Evolutionary conservation across 2,888 invertebrate species (phyloP).

Genomic region (Horisme vitalbata): DNA sequence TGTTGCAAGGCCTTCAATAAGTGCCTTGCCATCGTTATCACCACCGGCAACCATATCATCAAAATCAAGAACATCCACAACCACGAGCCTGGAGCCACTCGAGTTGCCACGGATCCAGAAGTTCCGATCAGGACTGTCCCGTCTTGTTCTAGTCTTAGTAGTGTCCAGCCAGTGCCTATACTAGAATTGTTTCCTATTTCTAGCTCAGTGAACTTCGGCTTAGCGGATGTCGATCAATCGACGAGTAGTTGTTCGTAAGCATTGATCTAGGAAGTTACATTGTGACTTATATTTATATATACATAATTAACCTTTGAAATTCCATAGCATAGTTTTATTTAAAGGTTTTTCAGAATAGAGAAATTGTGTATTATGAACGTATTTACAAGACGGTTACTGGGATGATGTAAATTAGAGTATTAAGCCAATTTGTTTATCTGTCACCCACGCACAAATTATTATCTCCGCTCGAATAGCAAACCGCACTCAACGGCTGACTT

Average conservation of each 20-base stretch:
- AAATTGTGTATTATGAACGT: no score
- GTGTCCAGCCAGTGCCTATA: conserved; percentile 22
- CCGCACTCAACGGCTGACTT: no score
- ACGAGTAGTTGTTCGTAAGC: background rate
- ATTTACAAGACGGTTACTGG: no score
- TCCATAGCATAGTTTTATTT: no score
- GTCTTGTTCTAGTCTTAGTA: conserved; percentile 17
- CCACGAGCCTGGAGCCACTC: conserved; percentile 38
- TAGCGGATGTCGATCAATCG: conserved; percentile 6
- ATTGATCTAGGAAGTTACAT: no score
- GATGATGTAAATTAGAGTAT: no score
- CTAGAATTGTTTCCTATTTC: conserved; percentile 26
- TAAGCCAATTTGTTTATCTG: no score
- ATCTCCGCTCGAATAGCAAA: no score
- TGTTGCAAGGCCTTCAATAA: conserved; percentile 64
- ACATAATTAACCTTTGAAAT: no score
- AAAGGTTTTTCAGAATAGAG: no score
- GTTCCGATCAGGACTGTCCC: conserved; percentile 12
- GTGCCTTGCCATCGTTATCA: conserved; percentile 67
- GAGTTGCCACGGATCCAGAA: background rate
- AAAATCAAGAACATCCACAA: conserved; percentile 67
- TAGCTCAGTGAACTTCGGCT: conserved; percentile 15
- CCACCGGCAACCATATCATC: conserved; percentile 51
- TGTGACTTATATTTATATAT: no score
- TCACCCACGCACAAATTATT: no score